phyloP scores from a whole-genome alignment of 2,888 invertebrate species.

The Orthosia incerta region DNA sequence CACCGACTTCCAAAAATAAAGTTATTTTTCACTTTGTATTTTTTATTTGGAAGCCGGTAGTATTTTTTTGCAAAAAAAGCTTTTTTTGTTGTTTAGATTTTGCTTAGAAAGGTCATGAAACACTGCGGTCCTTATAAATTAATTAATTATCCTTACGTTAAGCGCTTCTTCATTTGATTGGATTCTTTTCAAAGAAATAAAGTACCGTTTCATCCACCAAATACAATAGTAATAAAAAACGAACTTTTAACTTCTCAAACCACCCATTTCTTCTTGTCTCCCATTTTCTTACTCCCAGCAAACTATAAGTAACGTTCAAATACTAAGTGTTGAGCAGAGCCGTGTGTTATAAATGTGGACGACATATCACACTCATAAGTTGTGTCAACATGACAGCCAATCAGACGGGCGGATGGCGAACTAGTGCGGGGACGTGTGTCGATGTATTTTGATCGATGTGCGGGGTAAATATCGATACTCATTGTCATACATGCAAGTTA shows the following conservation, averaged over 20 bases:
- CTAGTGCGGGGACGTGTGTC: slow-evolving; percentile 39
- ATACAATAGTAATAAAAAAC: background rate
- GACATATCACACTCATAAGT: slow-evolving; percentile 63
- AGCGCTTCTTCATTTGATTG: no score
- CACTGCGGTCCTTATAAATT: no score
- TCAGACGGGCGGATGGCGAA: slow-evolving; percentile 50
- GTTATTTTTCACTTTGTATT: no score
- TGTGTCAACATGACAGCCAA: slow-evolving; percentile 68
- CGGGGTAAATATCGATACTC: background rate
- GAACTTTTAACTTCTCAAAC: background rate
- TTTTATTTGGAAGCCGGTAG: no score
- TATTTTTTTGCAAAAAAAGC: no score
- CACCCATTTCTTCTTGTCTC: background rate
- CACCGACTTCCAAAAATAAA: no score
- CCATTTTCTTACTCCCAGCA: slow-evolving; percentile 14
- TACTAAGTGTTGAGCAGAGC: slow-evolving; percentile 32
- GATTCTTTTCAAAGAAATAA: background rate
- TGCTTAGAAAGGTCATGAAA: background rate
- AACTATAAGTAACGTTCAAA: slow-evolving; percentile 40
- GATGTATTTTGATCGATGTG: background rate
- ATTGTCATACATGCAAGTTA: no score
- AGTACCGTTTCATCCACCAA: background rate
- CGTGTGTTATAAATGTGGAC: slow-evolving; percentile 45
- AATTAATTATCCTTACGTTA: no score
- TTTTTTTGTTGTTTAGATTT: background rate